Evolutionary conservation across 2,888 invertebrate genomes (phyloP), one percentile per base, ranked within the genome.

Genomic region (Antitype chi): DNA sequence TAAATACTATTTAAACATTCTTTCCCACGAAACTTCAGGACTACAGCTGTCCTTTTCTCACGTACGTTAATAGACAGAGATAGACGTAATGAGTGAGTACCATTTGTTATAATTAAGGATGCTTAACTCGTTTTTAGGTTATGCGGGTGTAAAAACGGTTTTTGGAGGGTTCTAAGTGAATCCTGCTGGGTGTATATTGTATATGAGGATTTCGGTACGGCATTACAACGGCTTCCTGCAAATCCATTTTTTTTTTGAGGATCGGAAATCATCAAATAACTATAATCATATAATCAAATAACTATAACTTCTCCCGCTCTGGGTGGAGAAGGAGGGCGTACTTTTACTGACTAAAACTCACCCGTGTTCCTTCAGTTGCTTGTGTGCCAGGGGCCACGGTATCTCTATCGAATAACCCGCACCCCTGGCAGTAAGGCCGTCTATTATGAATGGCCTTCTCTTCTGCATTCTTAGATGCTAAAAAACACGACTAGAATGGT

Each of bases 91-190:
- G 32, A 74, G 67, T 53, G 0, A 69, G 75, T 77, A 64, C 80
- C 87, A 87, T 87, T 87, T 84, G 88, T 87, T 82, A 86, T 86
- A 87, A 87, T 87, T 85, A 86, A 87, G 75, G 38, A 64, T 28
- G 25, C 70, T 87, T 85, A 87, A 87, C 86, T 87, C 86, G 86
- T 85, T 87, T 87, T 86, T 87, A 78, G 86, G 83, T 78, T 85
- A 87, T 87, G 87, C 87, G 87, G 87, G 87, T 82, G 78, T 77
- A 57, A 84, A 87, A 83, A 80, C 67, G 57, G 67, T 79, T 78
- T 81, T 80, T 70, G 55, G 80, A 63, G 83, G 85, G 78, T 53
- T 38, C 59, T 67, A 62, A 70, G 38, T 43, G 69, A 20, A 28
- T 55, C 81, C 71, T 63, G 81, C 81, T 83, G 81, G 0, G 76